A percentile compares a stretch with the other conserved stretches of the same genome.
Evolutionary conservation across 2,797 vertebrate species (phyloP).

Genomic region (Picus viridis): DNA sequence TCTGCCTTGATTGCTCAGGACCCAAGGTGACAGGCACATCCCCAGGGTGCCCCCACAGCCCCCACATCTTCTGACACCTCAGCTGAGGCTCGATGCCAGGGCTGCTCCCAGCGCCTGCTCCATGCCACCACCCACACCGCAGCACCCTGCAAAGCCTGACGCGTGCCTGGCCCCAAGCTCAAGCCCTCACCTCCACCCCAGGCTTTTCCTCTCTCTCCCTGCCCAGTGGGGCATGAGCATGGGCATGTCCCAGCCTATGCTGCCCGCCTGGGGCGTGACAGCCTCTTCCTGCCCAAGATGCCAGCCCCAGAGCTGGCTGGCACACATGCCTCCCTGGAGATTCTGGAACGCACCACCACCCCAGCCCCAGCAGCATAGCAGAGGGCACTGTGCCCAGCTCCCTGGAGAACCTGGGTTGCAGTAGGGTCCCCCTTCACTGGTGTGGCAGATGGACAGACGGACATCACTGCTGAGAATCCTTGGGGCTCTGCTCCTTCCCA

Average conservation of each 20-base stretch:
- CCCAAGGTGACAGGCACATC: fast-evolving
- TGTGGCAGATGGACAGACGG: neutral
- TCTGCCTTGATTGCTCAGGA: fast-evolving
- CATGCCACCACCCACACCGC: fast-evolving
- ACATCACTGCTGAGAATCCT: neutral
- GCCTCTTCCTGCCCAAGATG: slow-evolving; percentile 38
- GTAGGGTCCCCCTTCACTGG: neutral
- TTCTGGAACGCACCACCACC: neutral
- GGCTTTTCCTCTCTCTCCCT: slow-evolving; percentile 9
- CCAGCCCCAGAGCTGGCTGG: slow-evolving; percentile 37
- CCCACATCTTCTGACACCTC: neutral
- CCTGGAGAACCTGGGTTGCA: neutral
- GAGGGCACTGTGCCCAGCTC: neutral
- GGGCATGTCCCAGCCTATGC: slow-evolving; percentile 34
- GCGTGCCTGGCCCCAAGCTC: neutral
- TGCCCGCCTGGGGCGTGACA: neutral
- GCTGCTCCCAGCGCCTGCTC: neutral
- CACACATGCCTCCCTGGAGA: neutral
- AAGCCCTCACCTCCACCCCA: neutral
- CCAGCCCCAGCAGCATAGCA: neutral
- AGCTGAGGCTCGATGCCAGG: neutral
- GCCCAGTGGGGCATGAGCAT: neutral
- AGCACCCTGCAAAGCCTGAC: neutral
- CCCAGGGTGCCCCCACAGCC: neutral
- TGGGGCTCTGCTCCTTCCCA: neutral